phyloP scores from a whole-genome alignment of 2,888 invertebrate species.

The Pandemis heparana region DNA sequence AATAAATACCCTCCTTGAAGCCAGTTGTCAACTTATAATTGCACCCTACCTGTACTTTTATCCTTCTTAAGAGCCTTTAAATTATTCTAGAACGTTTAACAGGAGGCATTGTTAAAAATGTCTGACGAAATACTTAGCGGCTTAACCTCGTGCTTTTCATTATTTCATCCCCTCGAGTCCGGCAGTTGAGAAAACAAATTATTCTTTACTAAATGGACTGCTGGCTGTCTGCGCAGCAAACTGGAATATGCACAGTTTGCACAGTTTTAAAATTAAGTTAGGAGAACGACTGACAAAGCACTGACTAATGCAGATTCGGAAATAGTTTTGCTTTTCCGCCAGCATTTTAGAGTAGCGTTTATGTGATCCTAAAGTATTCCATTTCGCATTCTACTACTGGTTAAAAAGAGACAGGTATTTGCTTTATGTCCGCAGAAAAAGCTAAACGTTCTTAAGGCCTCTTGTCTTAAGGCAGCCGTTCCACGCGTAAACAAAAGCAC shows the following conservation, averaged over 20 bases:
- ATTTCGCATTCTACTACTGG: neutral
- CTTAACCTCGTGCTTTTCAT: slow-evolving; percentile 32
- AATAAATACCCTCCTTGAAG: neutral
- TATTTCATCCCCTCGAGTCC: slow-evolving; percentile 24
- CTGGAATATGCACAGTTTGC: slow-evolving; percentile 3
- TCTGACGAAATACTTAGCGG: slow-evolving; percentile 14
- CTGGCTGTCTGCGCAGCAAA: slow-evolving; percentile 7
- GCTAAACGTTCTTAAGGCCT: no score
- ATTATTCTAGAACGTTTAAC: slow-evolving; percentile 32
- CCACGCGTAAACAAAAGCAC: neutral
- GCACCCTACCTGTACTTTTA: slow-evolving; percentile 7
- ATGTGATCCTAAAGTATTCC: neutral
- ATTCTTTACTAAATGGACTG: slow-evolving; percentile 19
- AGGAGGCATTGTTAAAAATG: slow-evolving; percentile 29
- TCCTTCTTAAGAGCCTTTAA: slow-evolving; percentile 15
- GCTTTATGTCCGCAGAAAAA: neutral
- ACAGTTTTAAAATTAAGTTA: slow-evolving; percentile 21
- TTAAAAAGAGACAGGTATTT: neutral
- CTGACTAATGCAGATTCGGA: neutral
- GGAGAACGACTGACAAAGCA: neutral
- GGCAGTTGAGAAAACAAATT: slow-evolving; percentile 37
- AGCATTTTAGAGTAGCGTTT: neutral
- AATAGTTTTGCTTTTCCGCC: neutral
- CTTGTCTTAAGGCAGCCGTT: neutral
- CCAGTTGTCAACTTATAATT: slow-evolving; percentile 7